These are phyloP conservation scores for Lophotis ruficrista DNA, from an alignment of 2,113 vertebrate species.

Conservation along the genomic window DNA sequence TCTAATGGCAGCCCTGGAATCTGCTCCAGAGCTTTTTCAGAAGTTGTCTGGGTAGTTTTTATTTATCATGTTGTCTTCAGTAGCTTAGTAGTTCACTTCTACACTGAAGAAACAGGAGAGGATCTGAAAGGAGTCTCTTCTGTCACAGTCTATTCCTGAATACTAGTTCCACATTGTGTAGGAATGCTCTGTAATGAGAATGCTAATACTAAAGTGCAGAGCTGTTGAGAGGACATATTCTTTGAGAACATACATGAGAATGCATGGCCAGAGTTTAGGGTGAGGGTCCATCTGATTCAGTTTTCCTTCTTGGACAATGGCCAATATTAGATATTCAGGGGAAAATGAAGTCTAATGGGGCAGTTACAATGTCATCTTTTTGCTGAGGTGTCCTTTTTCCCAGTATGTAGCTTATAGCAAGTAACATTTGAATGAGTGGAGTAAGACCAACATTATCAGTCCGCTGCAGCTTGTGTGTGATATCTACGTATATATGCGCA, in stretches of 20 bases:
- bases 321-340: neutral
- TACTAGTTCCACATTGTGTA: neutral
- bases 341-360: neutral
- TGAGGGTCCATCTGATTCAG: fast-evolving
- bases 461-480: neutral
- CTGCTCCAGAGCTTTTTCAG: neutral
- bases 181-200: neutral
- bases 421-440: neutral
- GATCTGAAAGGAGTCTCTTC: neutral
- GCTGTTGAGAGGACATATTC: neutral
- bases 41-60: neutral
- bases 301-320: neutral
- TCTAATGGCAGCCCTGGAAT: neutral
- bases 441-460: neutral
- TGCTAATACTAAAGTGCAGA: neutral
- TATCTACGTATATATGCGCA: neutral
- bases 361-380: neutral
- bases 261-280: neutral
- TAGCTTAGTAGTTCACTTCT: neutral
- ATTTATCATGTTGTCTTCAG: neutral
- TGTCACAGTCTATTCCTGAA: neutral
- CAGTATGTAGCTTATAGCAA: neutral
- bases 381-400: neutral
- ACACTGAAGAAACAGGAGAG: neutral
- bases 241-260: fast-evolving